phyloP scores from a whole-genome alignment of 2,113 vertebrate genomes.

The Mus pahari region DNA sequence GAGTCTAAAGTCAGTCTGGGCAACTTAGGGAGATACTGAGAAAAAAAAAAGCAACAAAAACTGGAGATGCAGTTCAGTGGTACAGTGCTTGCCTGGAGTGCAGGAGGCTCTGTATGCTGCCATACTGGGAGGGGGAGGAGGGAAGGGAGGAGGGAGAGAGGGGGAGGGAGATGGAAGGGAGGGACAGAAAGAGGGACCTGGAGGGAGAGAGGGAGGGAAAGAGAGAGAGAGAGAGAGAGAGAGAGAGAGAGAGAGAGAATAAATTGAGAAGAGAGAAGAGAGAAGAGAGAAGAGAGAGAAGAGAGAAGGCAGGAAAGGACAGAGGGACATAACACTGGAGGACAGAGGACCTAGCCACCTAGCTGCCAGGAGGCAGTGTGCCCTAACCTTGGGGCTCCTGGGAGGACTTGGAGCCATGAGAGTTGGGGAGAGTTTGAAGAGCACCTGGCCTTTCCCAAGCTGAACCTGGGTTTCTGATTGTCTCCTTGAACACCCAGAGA shows the following conservation, averaged over 20 bases:
- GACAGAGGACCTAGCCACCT: neutral
- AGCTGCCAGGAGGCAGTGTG: neutral
- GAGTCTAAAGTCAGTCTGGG: neutral
- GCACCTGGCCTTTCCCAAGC: neutral
- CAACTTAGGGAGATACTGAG: neutral
- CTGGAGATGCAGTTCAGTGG: neutral
- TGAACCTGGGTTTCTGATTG: neutral
- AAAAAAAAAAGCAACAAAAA: neutral
- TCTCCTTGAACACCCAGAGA: neutral
- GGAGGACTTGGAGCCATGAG: neutral
- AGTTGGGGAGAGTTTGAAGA: neutral
- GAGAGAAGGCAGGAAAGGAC: neutral
- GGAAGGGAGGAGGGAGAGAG: accelerated
- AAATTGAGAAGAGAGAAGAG: too few relatives aligned
- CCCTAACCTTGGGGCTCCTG: neutral
- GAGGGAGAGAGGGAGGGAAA: neutral
- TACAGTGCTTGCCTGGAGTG: neutral
- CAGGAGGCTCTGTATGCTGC: too few relatives aligned
- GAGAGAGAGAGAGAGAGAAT: accelerated
- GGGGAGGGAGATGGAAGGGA: accelerated
- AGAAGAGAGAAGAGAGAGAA: too few relatives aligned
- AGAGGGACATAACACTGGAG: neutral
- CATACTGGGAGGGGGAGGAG: too few relatives aligned
- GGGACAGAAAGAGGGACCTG: neutral
- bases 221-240: neutral